Percentiles rank a stretch among this genome's conserved stretches.
These are phyloP conservation scores for Brachyhypopomus occidentalis DNA, from an alignment of 2,113 vertebrate species.

Conservation along the genomic window DNA sequence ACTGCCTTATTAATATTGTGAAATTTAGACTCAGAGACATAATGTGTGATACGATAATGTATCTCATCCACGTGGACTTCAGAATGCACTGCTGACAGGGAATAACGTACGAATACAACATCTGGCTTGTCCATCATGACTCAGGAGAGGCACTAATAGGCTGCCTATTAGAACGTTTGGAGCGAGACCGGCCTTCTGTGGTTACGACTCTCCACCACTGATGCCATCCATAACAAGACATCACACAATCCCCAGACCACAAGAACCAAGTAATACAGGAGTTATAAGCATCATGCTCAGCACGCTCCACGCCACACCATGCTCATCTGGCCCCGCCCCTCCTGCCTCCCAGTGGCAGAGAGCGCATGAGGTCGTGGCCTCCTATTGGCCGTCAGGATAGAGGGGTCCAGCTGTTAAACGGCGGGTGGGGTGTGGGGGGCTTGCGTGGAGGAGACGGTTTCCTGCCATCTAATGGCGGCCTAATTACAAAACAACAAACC, in stretches of 20 bases:
- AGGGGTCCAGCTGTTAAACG: constrained; percentile 67
- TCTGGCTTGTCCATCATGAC: neutral
- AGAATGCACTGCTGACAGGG: too few relatives aligned
- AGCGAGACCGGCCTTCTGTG: neutral
- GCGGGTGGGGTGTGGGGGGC: constrained; percentile 37
- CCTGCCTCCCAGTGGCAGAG: constrained; percentile 28
- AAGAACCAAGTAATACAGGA: constrained; percentile 43
- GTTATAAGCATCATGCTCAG: constrained; percentile 21
- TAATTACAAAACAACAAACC: constrained; percentile 86
- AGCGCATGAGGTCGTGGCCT: constrained; percentile 12
- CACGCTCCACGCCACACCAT: constrained; percentile 15
- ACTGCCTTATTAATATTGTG: neutral
- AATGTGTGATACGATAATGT: neutral
- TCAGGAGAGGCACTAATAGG: neutral
- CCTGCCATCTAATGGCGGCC: constrained; percentile 78
- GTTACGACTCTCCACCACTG: neutral
- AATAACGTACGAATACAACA: neutral
- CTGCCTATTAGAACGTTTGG: neutral
- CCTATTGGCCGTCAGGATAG: constrained; percentile 56
- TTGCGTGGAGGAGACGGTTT: constrained; percentile 72
- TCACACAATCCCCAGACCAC: constrained; percentile 22
- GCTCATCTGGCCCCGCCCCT: neutral
- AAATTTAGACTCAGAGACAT: neutral
- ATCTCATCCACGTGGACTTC: neutral
- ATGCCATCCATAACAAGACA: constrained; percentile 27